Evolutionary conservation across 2,113 vertebrate genomes (phyloP), one percentile per base, ranked within the genome.

Genomic region (Bothrops jararaca): DNA sequence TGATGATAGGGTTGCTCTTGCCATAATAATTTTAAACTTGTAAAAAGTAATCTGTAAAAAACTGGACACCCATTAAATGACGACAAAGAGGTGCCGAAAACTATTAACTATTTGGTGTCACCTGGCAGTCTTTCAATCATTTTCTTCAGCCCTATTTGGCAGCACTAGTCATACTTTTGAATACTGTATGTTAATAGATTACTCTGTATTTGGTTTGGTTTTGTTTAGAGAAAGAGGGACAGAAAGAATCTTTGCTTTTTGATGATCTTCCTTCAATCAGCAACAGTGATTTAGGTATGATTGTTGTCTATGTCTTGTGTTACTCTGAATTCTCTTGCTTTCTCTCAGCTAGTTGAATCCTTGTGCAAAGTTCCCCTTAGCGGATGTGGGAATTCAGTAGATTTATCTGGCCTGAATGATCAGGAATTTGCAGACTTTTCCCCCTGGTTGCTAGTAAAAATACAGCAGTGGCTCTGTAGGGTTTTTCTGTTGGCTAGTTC

Each of bases 231-330:
- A 93, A 57, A 58, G 90, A 89, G 89, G 92, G 42, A 12, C 92
- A 87, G 58, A 93, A 89, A 93, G 88, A 24, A 87, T 26, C 90
- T 88, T 87, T 94, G 34, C 94, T 88, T 92, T 94, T 92, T 90
- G 94, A 94, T 50, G 90, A 94, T 86, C 54, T 91, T 23, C 88
- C 91, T 29, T 57, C 94, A 60, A 89, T 85, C 34, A 90, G 89
- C 86, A 92, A 74, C 85, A 93, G 88, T 42, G 85, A 89, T 29
- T 90, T 91, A 53, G 92, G 88, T 91, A 90, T 88, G 74, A 48
- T 20, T 54, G 0, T 94, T 58, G 60, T 39, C 3, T 54, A n/a
- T 48, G n/a, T 48, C 64, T 50, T 86, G 23, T 42, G 1, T 93
- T 90, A 29, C 8, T 2, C 5, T 24, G 34, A 29, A 60, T 56